These are phyloP conservation scores for Gibbula magus DNA, from an alignment of 2,888 invertebrate species.

Conservation along the genomic window DNA sequence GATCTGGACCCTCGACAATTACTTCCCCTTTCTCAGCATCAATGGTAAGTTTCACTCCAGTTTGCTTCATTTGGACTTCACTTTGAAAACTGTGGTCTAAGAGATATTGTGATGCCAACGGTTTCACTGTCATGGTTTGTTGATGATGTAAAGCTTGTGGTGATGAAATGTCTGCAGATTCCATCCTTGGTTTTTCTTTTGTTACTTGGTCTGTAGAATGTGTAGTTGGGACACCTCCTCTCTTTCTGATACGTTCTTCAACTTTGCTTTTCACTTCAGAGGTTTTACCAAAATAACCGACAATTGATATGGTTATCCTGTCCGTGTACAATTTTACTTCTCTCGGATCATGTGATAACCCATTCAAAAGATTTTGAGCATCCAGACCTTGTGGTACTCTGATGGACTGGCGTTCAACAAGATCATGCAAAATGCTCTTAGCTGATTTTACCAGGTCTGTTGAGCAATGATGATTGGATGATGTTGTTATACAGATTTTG, in stretches of 20 bases:
- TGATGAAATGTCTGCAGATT: not conserved
- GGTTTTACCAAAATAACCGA: not conserved
- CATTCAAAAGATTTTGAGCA: too few relatives aligned
- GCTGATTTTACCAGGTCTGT: too few relatives aligned
- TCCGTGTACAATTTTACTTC: too few relatives aligned
- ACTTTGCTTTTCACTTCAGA: not conserved
- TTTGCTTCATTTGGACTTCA: not conserved
- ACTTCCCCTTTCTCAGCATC: not conserved
- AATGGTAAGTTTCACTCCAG: not conserved
- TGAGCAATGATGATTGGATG: too few relatives aligned
- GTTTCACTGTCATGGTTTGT: not conserved
- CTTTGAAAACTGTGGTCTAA: not conserved
- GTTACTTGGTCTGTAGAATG: too few relatives aligned
- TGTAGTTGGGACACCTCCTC: not conserved
- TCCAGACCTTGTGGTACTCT: too few relatives aligned
- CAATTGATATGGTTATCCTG: too few relatives aligned
- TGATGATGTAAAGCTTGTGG: not conserved
- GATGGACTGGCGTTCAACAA: too few relatives aligned
- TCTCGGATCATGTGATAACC: too few relatives aligned
- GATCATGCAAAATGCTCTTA: too few relatives aligned
- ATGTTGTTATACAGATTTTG: too few relatives aligned
- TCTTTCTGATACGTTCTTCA: not conserved
- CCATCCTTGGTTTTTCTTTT: too few relatives aligned
- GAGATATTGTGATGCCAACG: not conserved
- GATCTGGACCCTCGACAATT: not conserved